A percentile compares a stretch with the other conserved stretches of the same genome.
These are phyloP conservation scores for Formica exsecta DNA, from an alignment of 1,140 invertebrate genomes.

Conservation along the genomic window DNA sequence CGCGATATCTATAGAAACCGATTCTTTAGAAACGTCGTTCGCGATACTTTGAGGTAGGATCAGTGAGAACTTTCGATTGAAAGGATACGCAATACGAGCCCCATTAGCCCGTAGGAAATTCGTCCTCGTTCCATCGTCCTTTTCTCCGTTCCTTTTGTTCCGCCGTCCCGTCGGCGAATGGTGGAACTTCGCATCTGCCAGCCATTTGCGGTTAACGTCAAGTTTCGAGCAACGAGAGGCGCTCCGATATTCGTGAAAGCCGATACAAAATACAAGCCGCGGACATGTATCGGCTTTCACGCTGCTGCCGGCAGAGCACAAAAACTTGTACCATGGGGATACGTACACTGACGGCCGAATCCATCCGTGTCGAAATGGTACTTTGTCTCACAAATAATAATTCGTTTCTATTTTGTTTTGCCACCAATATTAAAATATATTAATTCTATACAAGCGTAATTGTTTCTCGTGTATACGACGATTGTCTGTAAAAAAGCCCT, in stretches of 20 bases:
- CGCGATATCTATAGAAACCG: slow-evolving; percentile 15
- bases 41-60: slow-evolving; percentile 34
- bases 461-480: not conserved
- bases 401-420: slow-evolving; percentile 5
- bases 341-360: slow-evolving; percentile 41
- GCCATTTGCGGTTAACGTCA: slow-evolving; percentile 67
- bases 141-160: slow-evolving; percentile 47
- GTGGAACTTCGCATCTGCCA: slow-evolving; percentile 64
- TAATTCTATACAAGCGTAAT: not conserved
- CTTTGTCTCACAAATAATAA: not conserved
- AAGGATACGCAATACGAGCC: slow-evolving; percentile 55
- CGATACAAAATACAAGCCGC: slow-evolving; percentile 62
- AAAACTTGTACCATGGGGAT: slow-evolving; percentile 46
- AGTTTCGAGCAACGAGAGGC: slow-evolving; percentile 50
- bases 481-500: not conserved
- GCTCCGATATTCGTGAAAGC: slow-evolving; percentile 66
- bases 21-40: slow-evolving; percentile 41
- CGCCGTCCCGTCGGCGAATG: slow-evolving; percentile 19
- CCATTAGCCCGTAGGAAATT: slow-evolving; percentile 54
- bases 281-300: slow-evolving; percentile 67
- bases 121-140: slow-evolving; percentile 42
- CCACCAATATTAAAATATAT: not conserved
- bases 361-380: slow-evolving; percentile 21
- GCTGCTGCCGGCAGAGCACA: slow-evolving; percentile 24
- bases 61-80: slow-evolving; percentile 51